Evolutionary conservation across 2,797 vertebrate genomes (phyloP), one percentile per base, ranked within the genome.

Genomic region (Artibeus jamaicensis): DNA sequence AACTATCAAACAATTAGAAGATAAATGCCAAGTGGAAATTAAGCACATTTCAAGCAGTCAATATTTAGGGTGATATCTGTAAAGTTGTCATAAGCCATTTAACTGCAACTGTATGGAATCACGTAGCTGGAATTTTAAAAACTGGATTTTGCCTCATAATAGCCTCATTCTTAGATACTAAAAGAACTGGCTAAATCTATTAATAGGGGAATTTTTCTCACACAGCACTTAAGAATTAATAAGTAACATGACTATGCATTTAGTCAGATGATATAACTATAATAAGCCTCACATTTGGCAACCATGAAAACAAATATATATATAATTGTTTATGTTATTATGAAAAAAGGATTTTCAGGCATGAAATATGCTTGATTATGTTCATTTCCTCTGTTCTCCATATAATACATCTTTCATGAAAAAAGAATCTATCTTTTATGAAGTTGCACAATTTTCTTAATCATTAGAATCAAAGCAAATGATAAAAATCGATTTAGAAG

Each of bases 1-100:
- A 96, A 37, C 39, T 96, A 26, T 88, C 95, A 95, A 96, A 89
- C 79, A 97, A 97, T 97, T 96, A 96, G 89, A 97, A 96, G 76
- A 73, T 50, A 98, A 98, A 97, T 96, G 34, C 3, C 87, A 86
- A 97, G 92, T 88, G n/a, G 77, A 98, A 98, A 98, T 97, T 92
- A 95, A 91, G 22, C 97, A 87, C 65, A 84, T 68, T 89, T 97
- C 86, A 94, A 59, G 87, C 73, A 84, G 37, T 26, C 22, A 96
- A 81, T 92, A 73, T 84, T 89, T 68, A 67, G 18, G 84, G n/a
- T 92, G 86, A 12, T 46, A 93, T 29, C 70, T 88, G 46, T 83
- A 96, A 94, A 89, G 15, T 34, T 96, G 67, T 96, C 81, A 95
- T 84, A 86, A 92, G 26, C 42, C 96, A 95, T 95, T 96, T 91